Base-by-base conservation (phyloP, 1,140 invertebrate genomes). In the Caenorhabditis briggsae region DNA sequence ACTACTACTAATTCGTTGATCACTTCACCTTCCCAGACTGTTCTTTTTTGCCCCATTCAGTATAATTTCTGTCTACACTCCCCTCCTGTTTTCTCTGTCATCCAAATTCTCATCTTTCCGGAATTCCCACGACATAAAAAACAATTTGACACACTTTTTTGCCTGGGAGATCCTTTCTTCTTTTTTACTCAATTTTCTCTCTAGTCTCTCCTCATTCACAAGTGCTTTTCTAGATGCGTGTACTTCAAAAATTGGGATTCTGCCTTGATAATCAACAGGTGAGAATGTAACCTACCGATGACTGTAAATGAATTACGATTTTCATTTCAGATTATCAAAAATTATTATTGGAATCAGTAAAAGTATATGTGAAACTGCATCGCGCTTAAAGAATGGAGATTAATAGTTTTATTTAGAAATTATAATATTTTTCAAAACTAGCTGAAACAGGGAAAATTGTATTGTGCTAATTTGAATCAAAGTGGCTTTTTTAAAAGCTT, bases 181-280 rank as follows among this genome's bases (percentile, higher is more conserved):
- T 59, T 82, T 55, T 50, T 41, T 53, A 9, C n/a, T 33, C 9
- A 14, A 55, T 82, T 55, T 20, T 33, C 55, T 25, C 12, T 14
- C n/a, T 55, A 12, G 23, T 11, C 12, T 25, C 25, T 82, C 48
- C 33, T 61, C 25, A 20, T 61, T 61, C 3, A 33, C n/a, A 12
- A 20, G 23, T 12, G 25, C 23, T 61, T 5, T 20, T 61, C 11
- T 11, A 25, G 12, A 78, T 78, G 70, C 70, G 70, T 50, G 43
- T 78, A 78, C 70, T 78, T 78, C 70, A 78, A 78, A 78, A 78
- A 50, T 50, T 78, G 70, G 70, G 70, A 78, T 78, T 78, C 46
- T 78, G 70, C 46, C 70, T 78, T 50, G 46, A 50, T 48, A 78
- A 33, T 33, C 33, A 78, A 78, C 70, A 78, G 70, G 70, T 78